Evolutionary conservation across 1,140 invertebrate species (phyloP), one percentile per base, ranked within the genome.

Genomic region (Melipona quadrifasciata): DNA sequence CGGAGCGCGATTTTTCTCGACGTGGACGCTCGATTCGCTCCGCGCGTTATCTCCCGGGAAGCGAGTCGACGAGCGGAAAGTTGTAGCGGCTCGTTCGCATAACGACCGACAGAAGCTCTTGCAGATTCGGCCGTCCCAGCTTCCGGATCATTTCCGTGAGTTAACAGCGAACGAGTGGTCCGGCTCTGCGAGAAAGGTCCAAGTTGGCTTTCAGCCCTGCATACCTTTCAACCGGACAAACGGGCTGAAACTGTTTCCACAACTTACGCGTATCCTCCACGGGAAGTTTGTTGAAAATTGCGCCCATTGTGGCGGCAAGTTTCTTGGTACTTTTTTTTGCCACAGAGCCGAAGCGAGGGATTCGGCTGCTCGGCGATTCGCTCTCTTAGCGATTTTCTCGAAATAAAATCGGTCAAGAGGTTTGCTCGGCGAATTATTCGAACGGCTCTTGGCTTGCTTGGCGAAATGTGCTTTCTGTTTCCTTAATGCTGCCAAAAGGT

Each of bases 121-220:
- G 31, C 24, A 65, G 57, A 53, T 74, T 51, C 71, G 39, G 17
- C 58, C 58, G 51, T 58, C 65, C 80, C 72, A 88, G 91, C 90
- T 92, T 91, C 90, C 88, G 90, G 90, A 86, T 92, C 91, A 88
- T 91, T 92, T 92, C 90, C 89, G 89, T 87, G 83, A 90, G 86
- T 90, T 89, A 90, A 86, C 90, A 86, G 84, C 80, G 76, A 80
- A 85, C 71, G 51, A 67, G 53, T 57, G n/a, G 65, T 55, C 21
- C 77, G 51, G 31, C 19, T 68, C 55, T 47, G 39, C 39, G 17
- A 64, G 27, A 17, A 34, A 12, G 74, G 55, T 83, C 82, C 75
- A 84, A 84, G 39, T 84, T 84, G 82, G 82, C 82, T 84, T 61
- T 71, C 82, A 79, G 82, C 82, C 82, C 75, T 84, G 75, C 82